A percentile compares a stretch with the other conserved stretches of the same genome.
Conservation (phyloP, 2,888 invertebrate species). For the Alcis repandata region DNA sequence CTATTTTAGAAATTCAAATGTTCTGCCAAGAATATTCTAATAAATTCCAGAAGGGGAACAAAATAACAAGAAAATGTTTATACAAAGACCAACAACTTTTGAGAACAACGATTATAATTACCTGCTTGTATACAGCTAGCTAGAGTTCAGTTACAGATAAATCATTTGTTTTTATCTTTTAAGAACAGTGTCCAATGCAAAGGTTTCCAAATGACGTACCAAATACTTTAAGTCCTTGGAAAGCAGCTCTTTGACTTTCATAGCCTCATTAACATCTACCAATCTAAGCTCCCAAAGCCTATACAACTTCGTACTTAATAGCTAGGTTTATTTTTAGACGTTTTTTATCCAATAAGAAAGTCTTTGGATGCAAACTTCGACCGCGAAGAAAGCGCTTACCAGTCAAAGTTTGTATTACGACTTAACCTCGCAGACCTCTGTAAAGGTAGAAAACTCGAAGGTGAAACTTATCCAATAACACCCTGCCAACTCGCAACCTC, state of each 20-base stretch:
- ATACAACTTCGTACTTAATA: constrained; percentile 28
- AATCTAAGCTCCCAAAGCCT: constrained; percentile 2
- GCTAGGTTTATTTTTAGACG: constrained; percentile 40
- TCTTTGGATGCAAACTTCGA: constrained; percentile 50
- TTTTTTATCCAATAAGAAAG: constrained; percentile 41
- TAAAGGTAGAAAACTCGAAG: constrained; percentile 53
- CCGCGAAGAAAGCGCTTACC: constrained; percentile 61
- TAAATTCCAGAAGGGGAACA: no score
- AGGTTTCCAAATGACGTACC: background rate
- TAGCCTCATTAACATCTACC: constrained; percentile 12
- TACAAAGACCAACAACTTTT: no score
- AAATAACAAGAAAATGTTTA: no score
- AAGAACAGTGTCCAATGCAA: background rate
- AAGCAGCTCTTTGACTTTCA: constrained; percentile 16
- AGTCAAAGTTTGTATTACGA: constrained; percentile 78
- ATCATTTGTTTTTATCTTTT: background rate
- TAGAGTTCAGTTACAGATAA: no score
- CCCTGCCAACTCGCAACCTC: constrained; percentile 57
- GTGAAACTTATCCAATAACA: constrained; percentile 81
- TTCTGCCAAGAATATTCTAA: no score
- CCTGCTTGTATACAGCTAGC: no score
- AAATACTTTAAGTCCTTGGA: background rate
- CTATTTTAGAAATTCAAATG: no score
- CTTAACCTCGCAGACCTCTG: constrained; percentile 71
- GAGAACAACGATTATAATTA: no score